Conservation (phyloP, 2,888 invertebrate genomes). For the Drosophila mettleri region DNA sequence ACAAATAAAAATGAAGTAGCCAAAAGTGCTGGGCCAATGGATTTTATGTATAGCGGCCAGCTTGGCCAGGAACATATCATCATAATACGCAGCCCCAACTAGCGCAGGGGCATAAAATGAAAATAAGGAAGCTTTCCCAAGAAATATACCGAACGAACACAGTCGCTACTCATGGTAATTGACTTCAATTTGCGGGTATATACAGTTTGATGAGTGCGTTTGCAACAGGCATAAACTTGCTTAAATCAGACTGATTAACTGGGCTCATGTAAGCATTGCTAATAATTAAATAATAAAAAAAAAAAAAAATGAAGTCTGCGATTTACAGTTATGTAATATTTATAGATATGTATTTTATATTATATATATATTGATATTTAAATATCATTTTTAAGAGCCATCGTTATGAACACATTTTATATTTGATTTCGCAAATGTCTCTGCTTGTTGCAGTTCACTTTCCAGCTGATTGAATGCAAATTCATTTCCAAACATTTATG, state of each 20-base stretch:
- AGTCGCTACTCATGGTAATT: background rate
- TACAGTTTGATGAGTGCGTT: background rate
- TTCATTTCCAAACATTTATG: slow-evolving; percentile 1
- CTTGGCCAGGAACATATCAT: slow-evolving; percentile 17
- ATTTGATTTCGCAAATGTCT: background rate
- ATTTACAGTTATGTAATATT: too few species aligned
- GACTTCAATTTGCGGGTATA: background rate
- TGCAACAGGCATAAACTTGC: background rate
- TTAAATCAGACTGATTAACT: background rate
- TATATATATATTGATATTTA: too few species aligned
- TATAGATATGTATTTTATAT: too few species aligned
- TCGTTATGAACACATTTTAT: too few species aligned
- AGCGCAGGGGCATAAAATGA: slow-evolving; percentile 18
- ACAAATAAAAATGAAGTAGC: slow-evolving; percentile 61
- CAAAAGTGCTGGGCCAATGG: slow-evolving; percentile 41
- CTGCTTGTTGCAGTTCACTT: background rate
- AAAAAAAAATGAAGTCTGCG: too few species aligned
- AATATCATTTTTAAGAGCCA: too few species aligned
- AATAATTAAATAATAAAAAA: too few species aligned
- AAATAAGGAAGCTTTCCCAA: slow-evolving; percentile 2
- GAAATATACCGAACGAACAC: background rate
- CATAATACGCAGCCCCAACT: slow-evolving; percentile 34
- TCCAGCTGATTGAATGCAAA: background rate
- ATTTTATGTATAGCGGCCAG: slow-evolving; percentile 39
- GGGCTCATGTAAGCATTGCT: background rate